These are phyloP conservation scores for Allenopithecus nigroviridis DNA, from an alignment of 2,797 vertebrate species.

Conservation along the genomic window DNA sequence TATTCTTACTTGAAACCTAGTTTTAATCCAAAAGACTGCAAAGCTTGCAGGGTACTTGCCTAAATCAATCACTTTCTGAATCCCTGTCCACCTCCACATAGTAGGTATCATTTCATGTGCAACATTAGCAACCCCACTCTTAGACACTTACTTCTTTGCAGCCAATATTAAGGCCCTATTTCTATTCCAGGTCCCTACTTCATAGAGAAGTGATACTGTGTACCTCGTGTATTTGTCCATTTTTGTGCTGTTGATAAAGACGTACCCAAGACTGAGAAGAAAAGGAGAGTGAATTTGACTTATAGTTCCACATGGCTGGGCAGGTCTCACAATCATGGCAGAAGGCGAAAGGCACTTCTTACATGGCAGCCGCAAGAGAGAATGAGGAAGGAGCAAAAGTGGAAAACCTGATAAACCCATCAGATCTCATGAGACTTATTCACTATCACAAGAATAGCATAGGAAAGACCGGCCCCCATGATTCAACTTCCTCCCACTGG, in stretches of 20 bases:
- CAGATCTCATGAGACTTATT: neutral
- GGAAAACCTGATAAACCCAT: neutral
- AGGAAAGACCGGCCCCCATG: neutral
- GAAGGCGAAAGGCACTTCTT: neutral
- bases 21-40: constrained; percentile 11
- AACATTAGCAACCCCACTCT: neutral
- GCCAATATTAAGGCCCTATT: neutral
- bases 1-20: neutral
- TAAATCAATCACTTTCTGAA: neutral
- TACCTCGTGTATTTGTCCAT: neutral
- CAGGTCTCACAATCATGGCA: neutral
- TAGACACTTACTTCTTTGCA: neutral
- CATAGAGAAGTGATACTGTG: neutral
- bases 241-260: neutral
- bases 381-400: neutral
- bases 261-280: neutral
- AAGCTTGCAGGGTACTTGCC: neutral
- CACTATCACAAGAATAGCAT: neutral
- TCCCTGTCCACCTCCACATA: neutral
- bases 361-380: neutral
- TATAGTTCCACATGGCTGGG: neutral
- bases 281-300: neutral
- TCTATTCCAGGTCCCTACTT: neutral
- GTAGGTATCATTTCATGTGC: neutral
- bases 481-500: too few species aligned